These are phyloP conservation scores for Tachina fera DNA, from an alignment of 2,888 invertebrate genomes.

Conservation along the genomic window DNA sequence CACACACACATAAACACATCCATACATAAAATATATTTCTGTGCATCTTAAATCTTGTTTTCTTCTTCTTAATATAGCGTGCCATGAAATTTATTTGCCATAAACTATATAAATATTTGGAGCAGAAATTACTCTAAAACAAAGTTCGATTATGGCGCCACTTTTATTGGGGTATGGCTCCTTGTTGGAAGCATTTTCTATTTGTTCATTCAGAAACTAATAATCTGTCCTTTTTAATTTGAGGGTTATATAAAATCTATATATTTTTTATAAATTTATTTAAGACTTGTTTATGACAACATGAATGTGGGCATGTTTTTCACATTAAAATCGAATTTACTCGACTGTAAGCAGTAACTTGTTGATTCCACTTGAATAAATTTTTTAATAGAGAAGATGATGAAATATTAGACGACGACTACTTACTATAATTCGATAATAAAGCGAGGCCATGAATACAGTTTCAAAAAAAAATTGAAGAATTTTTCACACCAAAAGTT, in stretches of 20 bases:
- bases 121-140: not conserved
- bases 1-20: too few species aligned
- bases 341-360: not conserved
- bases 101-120: not conserved
- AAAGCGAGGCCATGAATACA: too few species aligned
- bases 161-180: not conserved
- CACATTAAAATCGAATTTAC: not conserved
- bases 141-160: slow-evolving; percentile 1
- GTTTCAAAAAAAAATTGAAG: too few species aligned
- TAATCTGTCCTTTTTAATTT: slow-evolving; percentile 12
- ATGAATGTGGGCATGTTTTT: slow-evolving; percentile 5
- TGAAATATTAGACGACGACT: not conserved
- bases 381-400: not conserved
- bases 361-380: slow-evolving; percentile 1
- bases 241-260: not conserved
- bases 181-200: not conserved
- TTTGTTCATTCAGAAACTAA: not conserved
- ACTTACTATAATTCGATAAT: too few species aligned
- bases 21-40: too few species aligned
- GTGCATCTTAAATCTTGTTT: not conserved
- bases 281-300: slow-evolving; percentile 16
- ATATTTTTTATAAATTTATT: not conserved
- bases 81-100: not conserved
- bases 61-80: not conserved
- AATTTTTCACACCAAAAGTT: too few species aligned